Evolutionary conservation across 2,113 vertebrate genomes (phyloP).

Genomic region (Chaetorhynchus papuensis): DNA sequence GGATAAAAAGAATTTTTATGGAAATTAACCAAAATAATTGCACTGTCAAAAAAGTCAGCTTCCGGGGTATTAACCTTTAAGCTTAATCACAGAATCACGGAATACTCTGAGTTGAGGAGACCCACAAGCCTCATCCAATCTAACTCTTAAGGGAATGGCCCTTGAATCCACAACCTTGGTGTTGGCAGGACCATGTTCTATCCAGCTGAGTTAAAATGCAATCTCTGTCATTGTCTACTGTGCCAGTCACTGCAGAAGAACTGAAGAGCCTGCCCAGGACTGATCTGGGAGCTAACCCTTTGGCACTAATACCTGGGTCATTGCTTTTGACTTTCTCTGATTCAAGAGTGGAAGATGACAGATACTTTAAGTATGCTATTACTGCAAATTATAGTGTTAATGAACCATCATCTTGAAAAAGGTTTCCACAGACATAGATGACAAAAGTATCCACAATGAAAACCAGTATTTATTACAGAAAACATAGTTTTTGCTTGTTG

Average conservation of each 20-base stretch:
- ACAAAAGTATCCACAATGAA: neutral
- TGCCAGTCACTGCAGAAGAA: neutral
- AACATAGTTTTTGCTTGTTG: neutral
- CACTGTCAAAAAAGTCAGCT: neutral
- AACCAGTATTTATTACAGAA: neutral
- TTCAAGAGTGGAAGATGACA: neutral
- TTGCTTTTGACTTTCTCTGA: neutral
- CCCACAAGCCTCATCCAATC: neutral
- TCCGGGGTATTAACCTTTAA: neutral
- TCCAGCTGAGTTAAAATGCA: neutral
- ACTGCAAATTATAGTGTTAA: neutral
- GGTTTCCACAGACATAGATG: neutral
- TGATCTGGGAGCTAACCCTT: neutral
- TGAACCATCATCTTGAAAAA: neutral
- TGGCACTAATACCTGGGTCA: neutral
- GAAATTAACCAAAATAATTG: neutral
- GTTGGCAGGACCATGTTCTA: fast-evolving
- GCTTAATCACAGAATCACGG: neutral
- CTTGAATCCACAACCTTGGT: neutral
- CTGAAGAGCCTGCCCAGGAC: neutral
- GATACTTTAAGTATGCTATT: neutral
- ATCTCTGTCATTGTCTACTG: neutral
- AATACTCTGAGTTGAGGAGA: neutral
- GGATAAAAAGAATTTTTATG: neutral
- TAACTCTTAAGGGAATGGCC: neutral